Evolutionary conservation across 2,888 invertebrate genomes (phyloP).

Genomic region (Pomacea canaliculata): DNA sequence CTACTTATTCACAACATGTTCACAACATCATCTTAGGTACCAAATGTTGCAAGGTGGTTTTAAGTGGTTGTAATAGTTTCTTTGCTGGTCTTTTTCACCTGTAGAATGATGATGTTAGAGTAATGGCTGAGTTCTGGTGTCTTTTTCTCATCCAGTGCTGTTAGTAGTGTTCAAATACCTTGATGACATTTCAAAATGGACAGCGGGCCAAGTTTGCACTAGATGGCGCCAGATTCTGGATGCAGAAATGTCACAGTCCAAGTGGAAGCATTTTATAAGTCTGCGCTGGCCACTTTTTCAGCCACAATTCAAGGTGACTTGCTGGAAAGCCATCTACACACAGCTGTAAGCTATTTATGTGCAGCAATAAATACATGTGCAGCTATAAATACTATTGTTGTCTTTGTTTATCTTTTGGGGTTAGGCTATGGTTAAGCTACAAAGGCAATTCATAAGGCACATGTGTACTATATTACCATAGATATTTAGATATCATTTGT

Average conservation of each 20-base stretch:
- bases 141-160: slow-evolving; percentile 72
- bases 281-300: slow-evolving; percentile 89
- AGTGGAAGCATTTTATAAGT: slow-evolving; percentile 84
- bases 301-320: slow-evolving; percentile 79
- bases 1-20: too few species aligned
- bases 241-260: slow-evolving; percentile 81
- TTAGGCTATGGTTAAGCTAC: too few species aligned
- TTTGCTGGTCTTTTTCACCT: too few species aligned
- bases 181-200: slow-evolving; percentile 92
- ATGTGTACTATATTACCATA: too few species aligned
- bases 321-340: slow-evolving; percentile 84
- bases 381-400: neutral
- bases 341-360: slow-evolving; percentile 69
- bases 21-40: too few species aligned
- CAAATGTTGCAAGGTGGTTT: too few species aligned
- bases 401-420: slow-evolving; percentile 3
- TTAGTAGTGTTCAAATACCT: slow-evolving; percentile 89
- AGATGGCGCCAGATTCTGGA: slow-evolving; percentile 87
- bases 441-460: too few species aligned
- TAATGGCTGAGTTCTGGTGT: too few species aligned
- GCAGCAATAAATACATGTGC: neutral
- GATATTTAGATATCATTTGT: neutral
- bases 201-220: slow-evolving; percentile 85
- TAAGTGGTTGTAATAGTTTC: too few species aligned
- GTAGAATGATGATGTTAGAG: too few species aligned